phyloP scores from a whole-genome alignment of 2,888 invertebrate genomes.

The Netelia inedita region DNA sequence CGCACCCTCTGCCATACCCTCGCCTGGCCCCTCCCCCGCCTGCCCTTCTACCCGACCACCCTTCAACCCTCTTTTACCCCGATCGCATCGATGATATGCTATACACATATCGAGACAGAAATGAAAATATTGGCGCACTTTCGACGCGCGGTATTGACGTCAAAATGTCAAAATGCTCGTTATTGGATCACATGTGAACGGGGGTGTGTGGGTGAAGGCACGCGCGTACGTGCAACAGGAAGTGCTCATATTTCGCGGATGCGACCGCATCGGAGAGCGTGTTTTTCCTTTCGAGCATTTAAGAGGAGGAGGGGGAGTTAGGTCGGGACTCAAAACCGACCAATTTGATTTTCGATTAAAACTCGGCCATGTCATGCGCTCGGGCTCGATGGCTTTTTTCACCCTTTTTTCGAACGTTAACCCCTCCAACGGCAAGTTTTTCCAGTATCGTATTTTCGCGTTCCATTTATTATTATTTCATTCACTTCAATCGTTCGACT shows the following conservation, averaged over 20 bases:
- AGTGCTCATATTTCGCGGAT: constrained; percentile 39
- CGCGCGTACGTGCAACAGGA: constrained; percentile 29
- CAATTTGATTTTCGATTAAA: constrained; percentile 45
- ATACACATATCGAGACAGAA: constrained; percentile 54
- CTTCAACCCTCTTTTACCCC: constrained; percentile 29
- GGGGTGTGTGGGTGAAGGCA: constrained; percentile 13
- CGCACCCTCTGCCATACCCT: background rate
- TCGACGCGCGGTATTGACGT: constrained; percentile 60
- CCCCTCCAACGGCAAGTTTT: too few species aligned
- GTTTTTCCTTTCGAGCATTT: constrained; percentile 10
- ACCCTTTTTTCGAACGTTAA: background rate
- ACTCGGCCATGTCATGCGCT: background rate
- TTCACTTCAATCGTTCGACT: too few species aligned
- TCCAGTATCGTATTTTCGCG: too few species aligned
- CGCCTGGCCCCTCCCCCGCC: background rate
- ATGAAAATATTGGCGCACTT: constrained; percentile 67
- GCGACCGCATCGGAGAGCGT: constrained; percentile 9
- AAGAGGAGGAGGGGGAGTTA: background rate
- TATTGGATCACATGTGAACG: constrained; percentile 62
- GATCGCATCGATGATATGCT: constrained; percentile 63
- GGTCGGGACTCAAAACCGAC: constrained; percentile 45
- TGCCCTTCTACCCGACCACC: background rate
- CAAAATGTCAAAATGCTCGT: constrained; percentile 67
- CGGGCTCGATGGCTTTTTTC: background rate
- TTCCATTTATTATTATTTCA: too few species aligned